A percentile compares a stretch with the other conserved stretches of the same genome.
Conservation (phyloP, 1,140 invertebrate species). For the Ips typographus region DNA sequence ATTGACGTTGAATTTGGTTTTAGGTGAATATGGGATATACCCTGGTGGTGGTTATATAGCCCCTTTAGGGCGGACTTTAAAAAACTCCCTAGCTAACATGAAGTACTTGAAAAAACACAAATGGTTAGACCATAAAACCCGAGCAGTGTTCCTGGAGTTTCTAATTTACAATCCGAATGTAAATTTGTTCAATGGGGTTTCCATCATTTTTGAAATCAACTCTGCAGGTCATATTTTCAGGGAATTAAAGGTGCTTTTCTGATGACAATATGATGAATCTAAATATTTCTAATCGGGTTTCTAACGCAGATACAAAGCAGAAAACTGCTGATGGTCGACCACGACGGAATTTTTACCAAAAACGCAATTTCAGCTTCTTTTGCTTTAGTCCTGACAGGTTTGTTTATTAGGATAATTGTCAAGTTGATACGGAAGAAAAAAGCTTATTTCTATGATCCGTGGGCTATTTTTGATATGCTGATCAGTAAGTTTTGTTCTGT, state of each 20-base stretch:
- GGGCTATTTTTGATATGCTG: constrained; percentile 22
- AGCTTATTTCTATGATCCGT: constrained; percentile 9
- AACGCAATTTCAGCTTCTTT: constrained; percentile 10
- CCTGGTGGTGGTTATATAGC: constrained; percentile 40
- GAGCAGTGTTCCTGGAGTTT: constrained; percentile 40
- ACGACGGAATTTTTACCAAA: constrained; percentile 2
- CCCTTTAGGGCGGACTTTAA: constrained; percentile 36
- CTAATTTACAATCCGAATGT: constrained; percentile 38
- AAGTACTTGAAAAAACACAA: constrained; percentile 37
- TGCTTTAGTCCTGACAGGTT: constrained; percentile 2
- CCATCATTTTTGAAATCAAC: constrained; percentile 36
- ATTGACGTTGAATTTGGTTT: not conserved
- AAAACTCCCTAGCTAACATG: constrained; percentile 40
- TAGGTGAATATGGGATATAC: constrained; percentile 38
- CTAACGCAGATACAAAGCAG: constrained; percentile 31
- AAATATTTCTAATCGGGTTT: not conserved
- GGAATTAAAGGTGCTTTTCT: constrained; percentile 15
- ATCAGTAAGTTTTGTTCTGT: constrained; percentile 18
- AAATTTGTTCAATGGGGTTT: constrained; percentile 40
- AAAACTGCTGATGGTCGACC: constrained; percentile 24
- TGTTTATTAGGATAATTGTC: constrained; percentile 1
- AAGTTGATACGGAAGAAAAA: constrained; percentile 15
- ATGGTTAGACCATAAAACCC: constrained; percentile 38
- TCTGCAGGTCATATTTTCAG: constrained; percentile 32
- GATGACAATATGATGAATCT: no score